These are phyloP conservation scores for Clusia tigrina DNA, from an alignment of 2,888 invertebrate species.

Conservation along the genomic window DNA sequence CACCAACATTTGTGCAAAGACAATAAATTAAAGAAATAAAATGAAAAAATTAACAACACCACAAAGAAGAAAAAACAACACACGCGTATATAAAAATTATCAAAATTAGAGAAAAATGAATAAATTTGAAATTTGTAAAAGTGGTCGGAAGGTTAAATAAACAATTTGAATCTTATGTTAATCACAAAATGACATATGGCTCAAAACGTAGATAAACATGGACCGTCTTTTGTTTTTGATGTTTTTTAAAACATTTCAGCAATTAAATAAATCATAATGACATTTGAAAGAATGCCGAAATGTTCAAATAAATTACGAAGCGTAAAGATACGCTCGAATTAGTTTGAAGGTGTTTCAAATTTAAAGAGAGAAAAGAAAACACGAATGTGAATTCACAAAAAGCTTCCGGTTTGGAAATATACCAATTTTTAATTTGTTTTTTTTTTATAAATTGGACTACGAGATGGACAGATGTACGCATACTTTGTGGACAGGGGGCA, in stretches of 20 bases:
- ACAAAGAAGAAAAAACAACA: background rate
- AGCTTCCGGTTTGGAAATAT: too few relatives aligned
- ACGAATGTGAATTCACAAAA: too few relatives aligned
- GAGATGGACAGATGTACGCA: too few relatives aligned
- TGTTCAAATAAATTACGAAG: too few relatives aligned
- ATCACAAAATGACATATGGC: slow-evolving; percentile 3
- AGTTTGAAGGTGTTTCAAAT: too few relatives aligned
- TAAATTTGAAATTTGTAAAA: background rate
- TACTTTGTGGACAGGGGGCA: too few relatives aligned
- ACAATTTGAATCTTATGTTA: background rate
- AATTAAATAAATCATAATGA: background rate
- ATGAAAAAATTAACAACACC: background rate
- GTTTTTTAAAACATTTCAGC: too few relatives aligned
- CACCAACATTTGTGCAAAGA: background rate
- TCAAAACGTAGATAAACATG: background rate
- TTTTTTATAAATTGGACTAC: too few relatives aligned
- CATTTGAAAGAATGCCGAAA: too few relatives aligned
- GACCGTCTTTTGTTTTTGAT: background rate
- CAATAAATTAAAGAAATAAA: background rate
- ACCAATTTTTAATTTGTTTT: too few relatives aligned
- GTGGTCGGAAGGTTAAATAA: slow-evolving; percentile 5
- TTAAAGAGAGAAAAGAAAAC: too few relatives aligned
- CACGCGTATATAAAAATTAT: background rate
- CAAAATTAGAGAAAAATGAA: background rate
- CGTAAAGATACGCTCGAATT: too few relatives aligned